phyloP scores from a whole-genome alignment of 2,113 vertebrate genomes.

The Rhynchomys soricoides region DNA sequence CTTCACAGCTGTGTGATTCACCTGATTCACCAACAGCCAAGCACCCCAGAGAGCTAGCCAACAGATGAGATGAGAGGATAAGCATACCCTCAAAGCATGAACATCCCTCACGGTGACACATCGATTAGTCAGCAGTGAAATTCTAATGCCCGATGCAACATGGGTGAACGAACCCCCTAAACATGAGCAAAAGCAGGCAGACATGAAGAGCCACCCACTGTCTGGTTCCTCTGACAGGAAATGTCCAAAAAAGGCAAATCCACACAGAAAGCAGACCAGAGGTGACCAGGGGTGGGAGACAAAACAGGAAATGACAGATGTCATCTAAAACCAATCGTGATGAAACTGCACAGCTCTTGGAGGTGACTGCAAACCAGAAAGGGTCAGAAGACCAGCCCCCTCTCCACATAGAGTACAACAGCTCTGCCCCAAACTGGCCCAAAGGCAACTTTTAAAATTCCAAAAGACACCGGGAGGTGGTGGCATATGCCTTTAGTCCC shows the following conservation, averaged over 20 bases:
- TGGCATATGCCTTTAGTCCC: background rate
- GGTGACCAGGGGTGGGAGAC: background rate
- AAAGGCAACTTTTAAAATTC: background rate
- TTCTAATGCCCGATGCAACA: accelerated
- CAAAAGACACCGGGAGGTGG: background rate
- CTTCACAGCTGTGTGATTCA: too few species aligned
- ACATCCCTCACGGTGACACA: background rate
- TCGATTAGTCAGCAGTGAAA: background rate
- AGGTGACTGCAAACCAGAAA: background rate
- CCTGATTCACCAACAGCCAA: background rate
- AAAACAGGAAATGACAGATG: background rate
- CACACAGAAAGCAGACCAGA: background rate
- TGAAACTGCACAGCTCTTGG: background rate
- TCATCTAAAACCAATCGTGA: background rate
- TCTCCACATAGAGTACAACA: background rate
- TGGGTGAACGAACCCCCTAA: background rate
- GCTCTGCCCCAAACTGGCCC: background rate
- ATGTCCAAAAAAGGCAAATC: constrained; percentile 24
- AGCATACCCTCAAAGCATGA: too few species aligned
- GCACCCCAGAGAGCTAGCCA: background rate
- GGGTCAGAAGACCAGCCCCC: background rate
- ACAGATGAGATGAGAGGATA: too few species aligned
- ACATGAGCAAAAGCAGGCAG: background rate
- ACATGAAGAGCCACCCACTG: background rate
- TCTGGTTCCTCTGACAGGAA: background rate